Evolutionary conservation across 1,140 invertebrate genomes (phyloP), one percentile per base, ranked within the genome.

Genomic region (Saccostrea cuccullata): DNA sequence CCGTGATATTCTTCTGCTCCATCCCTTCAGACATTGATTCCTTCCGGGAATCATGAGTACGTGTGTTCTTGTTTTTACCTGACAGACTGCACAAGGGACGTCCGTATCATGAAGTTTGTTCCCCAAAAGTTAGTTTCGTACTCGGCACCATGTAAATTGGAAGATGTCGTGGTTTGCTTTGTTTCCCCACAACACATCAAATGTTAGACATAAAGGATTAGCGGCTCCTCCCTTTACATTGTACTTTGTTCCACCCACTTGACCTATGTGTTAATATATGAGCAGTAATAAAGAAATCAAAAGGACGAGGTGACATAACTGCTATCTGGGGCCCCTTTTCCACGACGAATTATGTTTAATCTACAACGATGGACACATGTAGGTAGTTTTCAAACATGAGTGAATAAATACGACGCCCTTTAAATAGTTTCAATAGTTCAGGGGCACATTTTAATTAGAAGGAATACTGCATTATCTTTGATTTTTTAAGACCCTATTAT

Each of bases 1-100:
- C 92, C 92, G 13, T 64, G 55, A 84, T 92, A 92, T 56, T 90
- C 85, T 17, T 83, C 40, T 9, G 12, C n/a, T 30, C 70, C 26
- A 77, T 13, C 70, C 70, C 11, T 26, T 15, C 15, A 30, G 30
- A 36, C 70, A 77, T 36, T 13, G 15, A 30, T 13, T 77, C 12
- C 70, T 11, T 11, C 26, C 70, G 2, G 70, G 70, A 30, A 77
- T 77, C 70, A 77, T 77, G 23, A 15, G 5, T 3, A 36, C 13
- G 15, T 77, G 23, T 5, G 8, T 77, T 36, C 70, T 9, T 36
- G 70, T 77, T 77, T 30, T 77, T 30, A 36, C 11, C 26, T 77
- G 23, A 36, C 70, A 77, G 11, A 77, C 70, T 12, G 26, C 30
- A 26, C 70, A 77, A 30, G 70, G 70, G 26, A 77, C 70, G 30